Percentiles rank a stretch among this genome's conserved stretches.
These are phyloP conservation scores for Athrips mouffetella DNA, from an alignment of 2,888 invertebrate species.

Conservation along the genomic window DNA sequence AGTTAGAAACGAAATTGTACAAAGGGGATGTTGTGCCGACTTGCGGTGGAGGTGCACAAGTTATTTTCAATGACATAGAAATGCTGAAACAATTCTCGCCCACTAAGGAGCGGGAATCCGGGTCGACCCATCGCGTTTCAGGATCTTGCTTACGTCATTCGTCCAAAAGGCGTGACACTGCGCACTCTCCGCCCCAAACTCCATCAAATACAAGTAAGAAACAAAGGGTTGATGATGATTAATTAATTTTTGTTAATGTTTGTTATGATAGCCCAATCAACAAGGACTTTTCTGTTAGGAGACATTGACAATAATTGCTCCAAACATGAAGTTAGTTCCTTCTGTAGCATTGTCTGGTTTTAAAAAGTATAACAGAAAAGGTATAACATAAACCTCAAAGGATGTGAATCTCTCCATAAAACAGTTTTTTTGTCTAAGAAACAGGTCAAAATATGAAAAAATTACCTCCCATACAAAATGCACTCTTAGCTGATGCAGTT, in stretches of 20 bases:
- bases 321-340: too few relatives aligned
- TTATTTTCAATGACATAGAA: slow-evolving; percentile 97
- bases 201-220: slow-evolving; percentile 70
- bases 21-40: slow-evolving; percentile 98
- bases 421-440: too few relatives aligned
- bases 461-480: too few relatives aligned
- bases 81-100: slow-evolving; percentile 90
- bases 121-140: slow-evolving; percentile 35
- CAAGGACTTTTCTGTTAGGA: too few relatives aligned
- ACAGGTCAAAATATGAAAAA: too few relatives aligned
- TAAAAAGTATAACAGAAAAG: too few relatives aligned
- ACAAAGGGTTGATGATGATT: slow-evolving; percentile 62
- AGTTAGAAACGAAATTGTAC: slow-evolving; percentile 93
- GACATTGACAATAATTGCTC: too few relatives aligned
- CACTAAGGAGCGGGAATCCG: slow-evolving; percentile 56
- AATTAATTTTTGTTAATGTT: slow-evolving; percentile 14
- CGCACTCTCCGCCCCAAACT: slow-evolving; percentile 60
- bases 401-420: too few relatives aligned
- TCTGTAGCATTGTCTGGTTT: too few relatives aligned
- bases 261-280: too few relatives aligned
- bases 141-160: slow-evolving; percentile 61
- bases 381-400: too few relatives aligned
- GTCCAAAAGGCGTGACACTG: slow-evolving; percentile 60
- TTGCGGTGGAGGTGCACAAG: slow-evolving; percentile 95
- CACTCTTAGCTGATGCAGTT: too few relatives aligned